phyloP scores from a whole-genome alignment of 2,888 invertebrate genomes.

The Microctonus aethiopoides region DNA sequence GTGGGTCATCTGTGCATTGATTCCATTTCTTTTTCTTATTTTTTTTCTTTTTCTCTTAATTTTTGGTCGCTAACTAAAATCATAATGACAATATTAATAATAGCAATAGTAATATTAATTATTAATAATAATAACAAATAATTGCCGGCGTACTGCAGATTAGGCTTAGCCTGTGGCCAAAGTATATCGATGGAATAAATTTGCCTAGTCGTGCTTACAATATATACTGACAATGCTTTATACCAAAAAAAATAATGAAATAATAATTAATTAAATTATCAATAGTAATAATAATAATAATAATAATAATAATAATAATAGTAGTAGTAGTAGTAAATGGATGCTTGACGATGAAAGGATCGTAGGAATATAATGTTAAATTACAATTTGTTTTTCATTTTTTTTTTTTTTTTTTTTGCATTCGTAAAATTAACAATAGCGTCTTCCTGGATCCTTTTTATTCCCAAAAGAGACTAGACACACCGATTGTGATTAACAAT shows the following conservation, averaged over 20 bases:
- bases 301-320: not conserved
- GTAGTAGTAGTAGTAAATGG: slow-evolving; percentile 36
- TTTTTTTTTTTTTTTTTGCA: slow-evolving; percentile 7
- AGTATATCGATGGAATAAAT: not conserved
- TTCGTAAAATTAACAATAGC: slow-evolving; percentile 10
- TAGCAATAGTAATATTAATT: slow-evolving; percentile 3
- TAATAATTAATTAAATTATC: not conserved
- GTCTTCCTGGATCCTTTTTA: slow-evolving; percentile 34
- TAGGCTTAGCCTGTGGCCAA: not conserved
- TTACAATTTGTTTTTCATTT: slow-evolving; percentile 12
- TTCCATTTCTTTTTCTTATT: slow-evolving; percentile 22
- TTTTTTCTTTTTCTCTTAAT: not conserved
- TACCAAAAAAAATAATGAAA: not conserved
- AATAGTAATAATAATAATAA: not conserved
- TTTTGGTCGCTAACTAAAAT: slow-evolving; percentile 43
- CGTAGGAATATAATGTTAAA: slow-evolving; percentile 18
- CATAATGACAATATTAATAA: slow-evolving; percentile 7
- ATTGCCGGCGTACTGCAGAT: not conserved
- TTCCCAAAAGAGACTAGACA: slow-evolving; percentile 59
- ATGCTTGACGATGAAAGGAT: slow-evolving; percentile 44
- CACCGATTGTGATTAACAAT: slow-evolving; percentile 51
- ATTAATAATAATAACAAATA: not conserved
- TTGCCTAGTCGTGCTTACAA: not conserved
- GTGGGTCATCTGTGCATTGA: slow-evolving; percentile 57
- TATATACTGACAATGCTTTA: slow-evolving; percentile 16